phyloP scores from a whole-genome alignment of 2,888 invertebrate genomes.

The Aquatica leii region DNA sequence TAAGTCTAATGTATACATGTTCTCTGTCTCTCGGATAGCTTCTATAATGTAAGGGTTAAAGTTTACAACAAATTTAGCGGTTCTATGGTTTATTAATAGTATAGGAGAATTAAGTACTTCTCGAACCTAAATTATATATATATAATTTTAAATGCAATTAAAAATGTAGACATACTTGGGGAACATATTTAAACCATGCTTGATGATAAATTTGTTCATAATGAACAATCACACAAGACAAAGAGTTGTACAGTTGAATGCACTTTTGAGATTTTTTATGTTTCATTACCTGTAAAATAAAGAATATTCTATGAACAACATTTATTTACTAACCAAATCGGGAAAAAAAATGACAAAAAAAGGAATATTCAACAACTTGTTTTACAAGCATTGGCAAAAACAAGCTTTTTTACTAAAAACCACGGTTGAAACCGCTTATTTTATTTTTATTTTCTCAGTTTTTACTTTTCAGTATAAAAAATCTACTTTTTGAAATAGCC shows the following conservation, averaged over 20 bases:
- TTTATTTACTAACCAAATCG: too few species aligned
- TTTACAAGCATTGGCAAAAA: too few species aligned
- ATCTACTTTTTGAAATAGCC: too few species aligned
- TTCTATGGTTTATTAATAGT: conserved; percentile 71
- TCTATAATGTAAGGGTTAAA: conserved; percentile 77
- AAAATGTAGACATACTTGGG: conserved; percentile 69
- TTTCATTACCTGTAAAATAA: conserved; percentile 60
- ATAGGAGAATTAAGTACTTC: conserved; percentile 75
- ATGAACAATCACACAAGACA: conserved; percentile 81
- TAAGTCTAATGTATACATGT: conserved; percentile 79
- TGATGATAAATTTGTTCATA: conserved; percentile 85
- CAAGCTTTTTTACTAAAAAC: too few species aligned
- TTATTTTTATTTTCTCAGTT: too few species aligned
- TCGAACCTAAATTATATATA: conserved; percentile 65
- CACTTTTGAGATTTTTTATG: conserved; percentile 76
- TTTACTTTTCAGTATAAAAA: too few species aligned
- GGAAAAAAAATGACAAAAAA: too few species aligned
- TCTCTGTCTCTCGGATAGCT: conserved; percentile 81
- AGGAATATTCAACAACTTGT: too few species aligned
- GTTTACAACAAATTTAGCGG: conserved; percentile 73
- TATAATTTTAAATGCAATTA: background rate
- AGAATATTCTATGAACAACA: too few species aligned
- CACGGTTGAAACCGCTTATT: too few species aligned
- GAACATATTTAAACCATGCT: conserved; percentile 80
- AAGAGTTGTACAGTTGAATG: conserved; percentile 80